phyloP scores from a whole-genome alignment of 2,888 invertebrate species.

The Nomada lathburiana region DNA sequence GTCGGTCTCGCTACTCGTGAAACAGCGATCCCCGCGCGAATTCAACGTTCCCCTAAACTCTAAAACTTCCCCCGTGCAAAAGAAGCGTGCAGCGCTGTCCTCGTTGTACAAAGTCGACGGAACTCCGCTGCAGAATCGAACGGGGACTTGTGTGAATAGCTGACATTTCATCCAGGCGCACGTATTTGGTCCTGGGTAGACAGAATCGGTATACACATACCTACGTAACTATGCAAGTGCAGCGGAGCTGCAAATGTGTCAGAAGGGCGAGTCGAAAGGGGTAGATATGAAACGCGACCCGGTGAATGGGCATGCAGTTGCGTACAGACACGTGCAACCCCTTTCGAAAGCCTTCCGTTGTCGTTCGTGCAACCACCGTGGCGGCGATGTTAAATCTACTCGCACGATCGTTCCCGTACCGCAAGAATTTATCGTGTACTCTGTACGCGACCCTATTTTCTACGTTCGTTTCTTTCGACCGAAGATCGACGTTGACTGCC shows the following conservation, averaged over 20 bases:
- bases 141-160: neutral
- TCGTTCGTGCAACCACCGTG: slow-evolving; percentile 33
- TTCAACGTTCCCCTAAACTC: neutral
- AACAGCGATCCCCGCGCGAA: neutral
- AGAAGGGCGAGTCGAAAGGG: slow-evolving; percentile 40
- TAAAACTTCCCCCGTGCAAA: too few species aligned
- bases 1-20: neutral
- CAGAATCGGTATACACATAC: slow-evolving; percentile 12
- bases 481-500: neutral
- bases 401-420: slow-evolving; percentile 1
- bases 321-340: slow-evolving; percentile 17
- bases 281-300: slow-evolving; percentile 30
- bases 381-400: neutral
- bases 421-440: too few species aligned
- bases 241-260: slow-evolving; percentile 38
- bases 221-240: slow-evolving; percentile 19
- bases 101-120: neutral
- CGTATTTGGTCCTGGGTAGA: neutral
- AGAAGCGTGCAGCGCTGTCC: neutral
- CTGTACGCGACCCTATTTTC: too few species aligned
- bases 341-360: slow-evolving; percentile 18
- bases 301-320: slow-evolving; percentile 35
- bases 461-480: neutral
- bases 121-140: slow-evolving; percentile 11
- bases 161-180: neutral